Conservation (phyloP, 2,113 vertebrate species). For the Stomatorhinus ivindoensis region DNA sequence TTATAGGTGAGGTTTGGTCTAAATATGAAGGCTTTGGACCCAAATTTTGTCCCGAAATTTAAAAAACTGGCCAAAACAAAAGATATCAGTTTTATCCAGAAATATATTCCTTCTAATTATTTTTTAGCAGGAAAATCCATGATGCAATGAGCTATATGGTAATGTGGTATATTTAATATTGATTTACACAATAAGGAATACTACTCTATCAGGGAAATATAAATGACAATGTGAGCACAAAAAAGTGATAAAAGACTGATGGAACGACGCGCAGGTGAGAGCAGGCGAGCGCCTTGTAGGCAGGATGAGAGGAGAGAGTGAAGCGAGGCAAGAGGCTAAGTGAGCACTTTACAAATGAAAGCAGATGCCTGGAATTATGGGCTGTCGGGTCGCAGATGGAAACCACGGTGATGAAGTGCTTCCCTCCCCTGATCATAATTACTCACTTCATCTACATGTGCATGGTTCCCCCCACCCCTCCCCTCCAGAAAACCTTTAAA, state of each 20-base stretch:
- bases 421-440: slow-evolving; percentile 78
- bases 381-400: slow-evolving; percentile 83
- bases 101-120: not conserved
- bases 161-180: not conserved
- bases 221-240: not conserved
- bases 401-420: slow-evolving; percentile 84
- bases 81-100: not conserved
- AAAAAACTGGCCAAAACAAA: not conserved
- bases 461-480: slow-evolving; percentile 43
- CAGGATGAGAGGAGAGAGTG: slow-evolving; percentile 13
- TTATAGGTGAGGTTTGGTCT: not conserved
- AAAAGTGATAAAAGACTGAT: not conserved
- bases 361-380: slow-evolving; percentile 96
- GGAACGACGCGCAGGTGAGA: not conserved
- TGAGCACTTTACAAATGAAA: slow-evolving; percentile 87
- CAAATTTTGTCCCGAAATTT: not conserved
- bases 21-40: not conserved
- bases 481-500: slow-evolving; percentile 17
- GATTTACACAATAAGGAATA: not conserved
- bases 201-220: not conserved
- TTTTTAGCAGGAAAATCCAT: not conserved
- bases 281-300: not conserved
- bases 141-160: not conserved
- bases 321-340: slow-evolving; percentile 54
- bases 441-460: slow-evolving; percentile 70